Evolutionary conservation across 2,113 vertebrate species (phyloP).

Genomic region (Carassius auratus): DNA sequence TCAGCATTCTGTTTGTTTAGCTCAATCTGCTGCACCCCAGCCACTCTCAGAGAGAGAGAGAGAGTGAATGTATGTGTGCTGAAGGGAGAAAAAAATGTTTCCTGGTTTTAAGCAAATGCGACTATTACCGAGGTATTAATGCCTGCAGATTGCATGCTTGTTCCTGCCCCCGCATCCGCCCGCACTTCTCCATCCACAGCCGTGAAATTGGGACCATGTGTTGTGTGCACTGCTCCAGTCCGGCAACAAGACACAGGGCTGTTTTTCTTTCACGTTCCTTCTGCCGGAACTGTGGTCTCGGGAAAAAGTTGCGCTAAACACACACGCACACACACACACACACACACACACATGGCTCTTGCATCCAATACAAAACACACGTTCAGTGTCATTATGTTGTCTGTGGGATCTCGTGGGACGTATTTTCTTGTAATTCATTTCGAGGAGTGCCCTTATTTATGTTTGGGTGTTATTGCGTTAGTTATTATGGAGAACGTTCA

Average conservation of each 20-base stretch:
- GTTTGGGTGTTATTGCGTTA: slow-evolving; percentile 32
- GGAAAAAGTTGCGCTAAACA: slow-evolving; percentile 43
- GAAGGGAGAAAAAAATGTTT: slow-evolving; percentile 42
- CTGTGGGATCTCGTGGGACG: neutral
- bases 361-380: slow-evolving; percentile 25
- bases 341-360: slow-evolving; percentile 24
- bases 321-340: slow-evolving; percentile 22
- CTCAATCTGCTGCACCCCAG: slow-evolving; percentile 11
- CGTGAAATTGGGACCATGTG: slow-evolving; percentile 79
- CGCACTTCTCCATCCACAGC: slow-evolving; percentile 64
- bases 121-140: slow-evolving; percentile 68
- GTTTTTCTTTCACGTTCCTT: slow-evolving; percentile 59
- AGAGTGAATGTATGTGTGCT: neutral
- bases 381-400: slow-evolving; percentile 29
- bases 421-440: slow-evolving; percentile 27
- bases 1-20: slow-evolving; percentile 43
- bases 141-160: slow-evolving; percentile 66
- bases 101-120: slow-evolving; percentile 65
- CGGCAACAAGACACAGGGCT: slow-evolving; percentile 58
- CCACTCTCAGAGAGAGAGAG: slow-evolving; percentile 56
- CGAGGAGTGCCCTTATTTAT: slow-evolving; percentile 38
- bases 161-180: slow-evolving; percentile 66
- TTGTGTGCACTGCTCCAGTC: slow-evolving; percentile 54
- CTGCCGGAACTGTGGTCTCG: slow-evolving; percentile 56
- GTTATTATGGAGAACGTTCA: slow-evolving; percentile 25